Evolutionary conservation across 2,888 invertebrate species (phyloP).

Genomic region (Pediacus dermestoides): DNA sequence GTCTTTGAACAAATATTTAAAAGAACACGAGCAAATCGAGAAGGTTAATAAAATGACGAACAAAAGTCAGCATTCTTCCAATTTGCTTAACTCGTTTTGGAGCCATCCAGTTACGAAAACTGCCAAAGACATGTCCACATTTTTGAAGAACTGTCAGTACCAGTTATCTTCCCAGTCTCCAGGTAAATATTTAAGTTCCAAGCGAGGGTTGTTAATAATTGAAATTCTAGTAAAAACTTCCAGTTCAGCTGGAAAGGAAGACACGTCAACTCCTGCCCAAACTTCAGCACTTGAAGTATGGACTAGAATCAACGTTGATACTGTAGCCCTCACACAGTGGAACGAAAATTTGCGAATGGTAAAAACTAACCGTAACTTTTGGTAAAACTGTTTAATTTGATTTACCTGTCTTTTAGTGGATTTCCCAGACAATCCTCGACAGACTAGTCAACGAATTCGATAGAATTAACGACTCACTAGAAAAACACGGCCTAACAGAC

Average conservation of each 20-base stretch:
- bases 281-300: slow-evolving; percentile 52
- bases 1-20: slow-evolving; percentile 51
- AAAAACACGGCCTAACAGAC: slow-evolving; percentile 65
- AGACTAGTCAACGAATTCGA: slow-evolving; percentile 73
- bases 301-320: slow-evolving; percentile 63
- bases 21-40: slow-evolving; percentile 44
- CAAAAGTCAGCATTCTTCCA: slow-evolving; percentile 48
- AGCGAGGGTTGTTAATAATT: slow-evolving; percentile 4
- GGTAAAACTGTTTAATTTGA: background rate
- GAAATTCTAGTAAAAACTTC: slow-evolving; percentile 22
- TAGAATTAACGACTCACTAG: slow-evolving; percentile 65
- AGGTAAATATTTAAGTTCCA: slow-evolving; percentile 38
- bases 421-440: slow-evolving; percentile 77
- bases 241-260: slow-evolving; percentile 45
- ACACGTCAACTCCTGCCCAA: slow-evolving; percentile 48
- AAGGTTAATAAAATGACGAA: slow-evolving; percentile 36
- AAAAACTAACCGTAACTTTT: slow-evolving; percentile 35
- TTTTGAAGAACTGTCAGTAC: slow-evolving; percentile 54
- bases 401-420: slow-evolving; percentile 61
- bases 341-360: slow-evolving; percentile 74
- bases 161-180: slow-evolving; percentile 55
- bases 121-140: slow-evolving; percentile 51
- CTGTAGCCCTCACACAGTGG: slow-evolving; percentile 70
- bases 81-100: slow-evolving; percentile 56
- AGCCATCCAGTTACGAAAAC: slow-evolving; percentile 53